Evolutionary conservation across 2,888 invertebrate genomes (phyloP), one percentile per base, ranked within the genome.

Genomic region (Chloroclystis v-ata): DNA sequence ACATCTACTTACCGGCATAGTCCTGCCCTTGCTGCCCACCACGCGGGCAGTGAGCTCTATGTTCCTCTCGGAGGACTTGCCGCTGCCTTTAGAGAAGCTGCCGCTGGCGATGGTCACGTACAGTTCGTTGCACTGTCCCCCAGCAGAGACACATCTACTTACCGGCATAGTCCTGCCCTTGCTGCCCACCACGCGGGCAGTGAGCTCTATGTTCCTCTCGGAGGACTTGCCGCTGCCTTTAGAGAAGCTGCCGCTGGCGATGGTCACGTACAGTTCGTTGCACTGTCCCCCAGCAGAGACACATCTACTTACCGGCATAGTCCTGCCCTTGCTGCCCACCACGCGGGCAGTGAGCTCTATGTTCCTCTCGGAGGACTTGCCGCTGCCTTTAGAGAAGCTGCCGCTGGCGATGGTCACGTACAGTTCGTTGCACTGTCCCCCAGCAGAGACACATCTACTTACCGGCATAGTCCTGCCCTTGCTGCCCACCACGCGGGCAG

Each of bases 131-230:
- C 99, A 89, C 0, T 95, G 84, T 98, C 97, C 2, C 97, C 96
- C 0, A 97, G 97, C 45, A 96, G 82, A 48, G 98, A 97, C 9
- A 98, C 96, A 78, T 98, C 98, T n/a, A n/a, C n/a, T n/a, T n/a
- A n/a, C n/a, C n/a, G n/a, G n/a, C n/a, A n/a, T n/a, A 1, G 89
- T 76, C 44, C 89, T 85, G 3, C 97, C 97, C 47, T 91, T 90
- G 56, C 93, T 93, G 74, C 97, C 96, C 65, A 96, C 95, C 0
- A 97, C 96, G 58, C 91, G 89, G 8, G 96, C 94, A 1, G 93
- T 91, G 1, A 97, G 94, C 86, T 99, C 97, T 2, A 99, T 95
- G 82, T 98, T 99, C 77, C 97, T 94, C 69, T 98, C 98, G 0
- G 96, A 94, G 1, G 95, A 93, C 82, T 85, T 85, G 6, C 97